Evolutionary conservation across 1,140 invertebrate species (phyloP).

Genomic region (Drosophila hydei): DNA sequence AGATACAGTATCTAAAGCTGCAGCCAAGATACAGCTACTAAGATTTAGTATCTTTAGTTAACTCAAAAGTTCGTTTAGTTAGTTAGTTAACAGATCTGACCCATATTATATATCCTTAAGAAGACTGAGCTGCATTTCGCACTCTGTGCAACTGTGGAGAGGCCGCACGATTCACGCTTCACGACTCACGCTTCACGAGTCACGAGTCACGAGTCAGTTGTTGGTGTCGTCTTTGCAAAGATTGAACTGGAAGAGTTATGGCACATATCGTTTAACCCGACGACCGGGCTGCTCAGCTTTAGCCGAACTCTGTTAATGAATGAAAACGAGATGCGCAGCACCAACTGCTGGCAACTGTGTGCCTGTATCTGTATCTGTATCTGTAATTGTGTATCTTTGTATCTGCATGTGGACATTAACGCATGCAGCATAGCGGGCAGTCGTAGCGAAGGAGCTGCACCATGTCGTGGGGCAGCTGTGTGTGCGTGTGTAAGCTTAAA

Average conservation of each 20-base stretch:
- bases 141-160: no score
- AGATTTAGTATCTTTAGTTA: background rate
- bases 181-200: conserved; percentile 8
- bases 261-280: conserved; percentile 63
- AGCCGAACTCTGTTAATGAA: conserved; percentile 53
- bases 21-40: no score
- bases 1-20: no score
- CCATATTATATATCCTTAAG: no score
- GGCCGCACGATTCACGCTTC: background rate
- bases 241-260: conserved; percentile 55
- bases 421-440: conserved; percentile 11
- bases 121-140: no score
- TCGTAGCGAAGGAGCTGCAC: no score
- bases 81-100: no score
- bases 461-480: background rate
- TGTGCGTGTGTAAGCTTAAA: conserved; percentile 67
- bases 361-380: conserved; percentile 6
- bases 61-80: no score
- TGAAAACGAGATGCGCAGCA: conserved; percentile 39
- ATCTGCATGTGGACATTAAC: conserved; percentile 44
- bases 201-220: conserved; percentile 7
- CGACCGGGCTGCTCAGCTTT: conserved; percentile 45
- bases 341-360: conserved; percentile 16
- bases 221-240: background rate
- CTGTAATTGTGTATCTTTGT: conserved; percentile 24